phyloP scores from a whole-genome alignment of 2,113 vertebrate species.

The Galeopterus variegatus region DNA sequence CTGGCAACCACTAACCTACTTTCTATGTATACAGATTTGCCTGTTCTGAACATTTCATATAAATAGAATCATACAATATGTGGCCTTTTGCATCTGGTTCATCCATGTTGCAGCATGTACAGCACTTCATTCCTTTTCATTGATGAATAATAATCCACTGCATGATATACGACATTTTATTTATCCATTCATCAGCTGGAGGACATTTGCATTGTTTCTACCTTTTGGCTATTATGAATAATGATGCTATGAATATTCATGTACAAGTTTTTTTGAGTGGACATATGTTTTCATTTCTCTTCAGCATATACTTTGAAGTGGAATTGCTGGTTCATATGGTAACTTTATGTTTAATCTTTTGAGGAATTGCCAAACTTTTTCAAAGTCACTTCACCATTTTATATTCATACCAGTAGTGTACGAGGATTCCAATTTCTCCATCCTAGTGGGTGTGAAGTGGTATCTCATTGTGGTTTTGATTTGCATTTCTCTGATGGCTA shows the following conservation, averaged over 20 bases:
- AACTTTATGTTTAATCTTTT: background rate
- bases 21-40: background rate
- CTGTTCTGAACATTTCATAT: background rate
- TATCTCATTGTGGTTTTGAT: background rate
- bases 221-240: constrained; percentile 5
- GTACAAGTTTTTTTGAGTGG: background rate
- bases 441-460: background rate
- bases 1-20: background rate
- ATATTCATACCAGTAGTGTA: background rate
- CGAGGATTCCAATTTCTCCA: background rate
- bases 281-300: background rate
- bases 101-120: background rate
- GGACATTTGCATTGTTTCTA: background rate
- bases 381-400: background rate
- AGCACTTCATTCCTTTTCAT: background rate
- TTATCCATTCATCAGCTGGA: background rate
- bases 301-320: background rate
- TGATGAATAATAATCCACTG: background rate
- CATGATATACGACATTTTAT: background rate
- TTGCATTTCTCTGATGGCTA: background rate
- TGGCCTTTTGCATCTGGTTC: background rate
- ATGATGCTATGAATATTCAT: background rate
- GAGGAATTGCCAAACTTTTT: background rate
- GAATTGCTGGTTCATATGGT: background rate
- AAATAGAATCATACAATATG: background rate